Conservation (phyloP, 2,888 invertebrate species). For the Drosophila setosimentum region DNA sequence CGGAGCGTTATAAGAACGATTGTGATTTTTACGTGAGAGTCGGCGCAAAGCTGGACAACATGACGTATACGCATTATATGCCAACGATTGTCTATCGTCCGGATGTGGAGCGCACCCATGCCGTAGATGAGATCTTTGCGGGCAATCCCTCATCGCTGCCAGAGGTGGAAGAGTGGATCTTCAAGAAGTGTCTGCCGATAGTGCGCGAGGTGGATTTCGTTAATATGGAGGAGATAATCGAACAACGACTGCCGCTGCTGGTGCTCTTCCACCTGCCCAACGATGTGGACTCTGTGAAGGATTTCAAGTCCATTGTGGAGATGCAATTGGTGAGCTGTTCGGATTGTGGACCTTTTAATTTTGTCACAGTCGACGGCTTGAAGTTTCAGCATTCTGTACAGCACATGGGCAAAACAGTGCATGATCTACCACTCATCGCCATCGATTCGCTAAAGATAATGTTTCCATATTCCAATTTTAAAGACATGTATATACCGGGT, state of each 20-base stretch:
- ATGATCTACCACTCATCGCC: conserved; percentile 62
- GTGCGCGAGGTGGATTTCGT: conserved; percentile 53
- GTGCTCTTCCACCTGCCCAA: conserved; percentile 54
- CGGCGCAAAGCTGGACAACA: conserved; percentile 10
- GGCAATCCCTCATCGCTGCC: neutral
- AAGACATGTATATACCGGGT: conserved; percentile 54
- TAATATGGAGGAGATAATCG: conserved; percentile 67
- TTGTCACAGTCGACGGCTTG: conserved; percentile 48
- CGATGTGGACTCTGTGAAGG: conserved; percentile 48
- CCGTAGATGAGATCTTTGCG: conserved; percentile 33
- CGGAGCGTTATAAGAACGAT: conserved; percentile 53
- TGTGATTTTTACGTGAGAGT: conserved; percentile 61
- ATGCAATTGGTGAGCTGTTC: conserved; percentile 40
- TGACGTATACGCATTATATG: conserved; percentile 29
- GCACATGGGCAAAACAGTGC: conserved; percentile 41
- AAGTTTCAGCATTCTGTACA: conserved; percentile 55
- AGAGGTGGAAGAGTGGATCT: conserved; percentile 46
- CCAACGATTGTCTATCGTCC: conserved; percentile 53
- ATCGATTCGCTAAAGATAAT: conserved; percentile 63
- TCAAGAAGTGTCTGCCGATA: conserved; percentile 48
- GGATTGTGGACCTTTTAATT: conserved; percentile 39
- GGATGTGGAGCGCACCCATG: conserved; percentile 49
- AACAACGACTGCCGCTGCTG: conserved; percentile 46
- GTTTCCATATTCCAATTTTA: conserved; percentile 37
- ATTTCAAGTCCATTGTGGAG: conserved; percentile 64